phyloP scores from a whole-genome alignment of 30 jellyfish, hydroid and myxozoan genomes.

The Euphysa ruthae region DNA sequence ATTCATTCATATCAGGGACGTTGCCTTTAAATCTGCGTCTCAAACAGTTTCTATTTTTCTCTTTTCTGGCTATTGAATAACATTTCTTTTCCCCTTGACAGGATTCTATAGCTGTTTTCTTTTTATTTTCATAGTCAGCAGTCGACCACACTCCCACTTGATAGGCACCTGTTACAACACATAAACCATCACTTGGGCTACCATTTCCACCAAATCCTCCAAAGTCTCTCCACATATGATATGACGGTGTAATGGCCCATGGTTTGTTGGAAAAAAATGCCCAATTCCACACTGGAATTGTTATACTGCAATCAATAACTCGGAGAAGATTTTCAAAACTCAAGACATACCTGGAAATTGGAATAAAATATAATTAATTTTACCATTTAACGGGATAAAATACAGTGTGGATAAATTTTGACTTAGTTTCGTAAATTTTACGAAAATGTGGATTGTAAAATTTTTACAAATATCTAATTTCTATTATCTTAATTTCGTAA shows the following conservation, averaged over 20 bases:
- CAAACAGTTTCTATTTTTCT: background rate
- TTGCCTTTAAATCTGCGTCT: slow-evolving; percentile 40
- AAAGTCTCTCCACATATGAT: slow-evolving; percentile 14
- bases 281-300: slow-evolving; percentile 59
- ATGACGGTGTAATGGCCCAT: slow-evolving; percentile 15
- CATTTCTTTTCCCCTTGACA: slow-evolving; percentile 2
- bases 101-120: background rate
- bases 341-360: background rate
- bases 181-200: background rate
- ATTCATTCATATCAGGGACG: slow-evolving; percentile 24
- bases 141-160: slow-evolving; percentile 1
- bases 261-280: slow-evolving; percentile 8
- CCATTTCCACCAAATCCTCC: slow-evolving; percentile 60
- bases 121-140: background rate
- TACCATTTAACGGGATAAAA: background rate
- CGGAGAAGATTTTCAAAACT: slow-evolving; percentile 35
- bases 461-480: too few relatives aligned
- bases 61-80: background rate
- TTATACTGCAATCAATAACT: slow-evolving; percentile 33
- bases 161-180: slow-evolving; percentile 24
- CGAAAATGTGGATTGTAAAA: too few relatives aligned
- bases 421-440: too few relatives aligned
- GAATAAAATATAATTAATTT: background rate
- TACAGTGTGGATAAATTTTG: too few relatives aligned
- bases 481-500: too few relatives aligned